These are phyloP conservation scores for Tamandua tetradactyla DNA, from an alignment of 2,797 vertebrate genomes.

Conservation along the genomic window DNA sequence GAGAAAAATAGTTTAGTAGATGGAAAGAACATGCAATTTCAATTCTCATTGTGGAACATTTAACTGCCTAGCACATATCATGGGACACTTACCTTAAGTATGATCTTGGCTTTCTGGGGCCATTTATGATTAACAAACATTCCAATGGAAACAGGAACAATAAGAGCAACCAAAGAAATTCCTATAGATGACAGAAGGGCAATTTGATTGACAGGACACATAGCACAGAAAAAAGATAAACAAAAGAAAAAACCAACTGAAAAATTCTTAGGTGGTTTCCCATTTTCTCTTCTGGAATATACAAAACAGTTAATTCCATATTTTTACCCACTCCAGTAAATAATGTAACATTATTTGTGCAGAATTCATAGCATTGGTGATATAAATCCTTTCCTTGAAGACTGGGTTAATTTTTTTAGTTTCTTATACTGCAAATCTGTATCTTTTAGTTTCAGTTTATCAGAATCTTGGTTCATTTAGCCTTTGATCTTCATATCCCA, in stretches of 20 bases:
- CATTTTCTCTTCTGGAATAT: background rate
- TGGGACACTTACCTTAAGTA: constrained; percentile 91
- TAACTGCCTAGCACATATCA: background rate
- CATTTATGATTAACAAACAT: constrained; percentile 91
- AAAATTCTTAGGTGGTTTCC: background rate
- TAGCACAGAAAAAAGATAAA: background rate
- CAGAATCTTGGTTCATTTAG: background rate
- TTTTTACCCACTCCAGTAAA: background rate
- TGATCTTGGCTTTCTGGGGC: constrained; percentile 90
- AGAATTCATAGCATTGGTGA: background rate
- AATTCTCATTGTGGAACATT: background rate
- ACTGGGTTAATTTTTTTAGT: background rate
- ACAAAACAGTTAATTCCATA: background rate
- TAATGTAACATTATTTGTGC: background rate
- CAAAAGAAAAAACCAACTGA: background rate
- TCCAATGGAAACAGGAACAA: constrained; percentile 91
- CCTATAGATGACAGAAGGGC: constrained; percentile 84
- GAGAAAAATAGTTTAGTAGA: background rate
- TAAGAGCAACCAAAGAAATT: constrained; percentile 90
- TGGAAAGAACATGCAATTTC: background rate
- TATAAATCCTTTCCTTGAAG: constrained; percentile 4
- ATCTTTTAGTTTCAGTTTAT: background rate
- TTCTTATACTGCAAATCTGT: background rate
- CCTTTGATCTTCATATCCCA: background rate
- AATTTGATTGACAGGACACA: background rate